A percentile compares a stretch with the other conserved stretches of the same genome.
Evolutionary conservation across 2,113 vertebrate species (phyloP).

Genomic region (Epinephelus fuscoguttatus): DNA sequence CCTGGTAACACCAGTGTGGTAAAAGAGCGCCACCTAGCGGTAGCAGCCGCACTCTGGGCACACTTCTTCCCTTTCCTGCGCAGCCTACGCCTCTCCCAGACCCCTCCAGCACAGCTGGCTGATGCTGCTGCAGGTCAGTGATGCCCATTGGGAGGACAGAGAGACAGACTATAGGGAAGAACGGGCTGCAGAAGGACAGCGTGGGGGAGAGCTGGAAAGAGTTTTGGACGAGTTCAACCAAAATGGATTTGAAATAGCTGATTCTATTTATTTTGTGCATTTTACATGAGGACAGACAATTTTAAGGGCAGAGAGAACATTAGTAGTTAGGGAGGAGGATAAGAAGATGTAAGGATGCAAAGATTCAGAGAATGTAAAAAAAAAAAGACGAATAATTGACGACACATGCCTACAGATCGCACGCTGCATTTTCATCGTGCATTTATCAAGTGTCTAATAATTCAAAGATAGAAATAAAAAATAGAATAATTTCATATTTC

Average conservation of each 20-base stretch:
- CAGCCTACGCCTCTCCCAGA: conserved; percentile 91
- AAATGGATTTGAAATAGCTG: not conserved
- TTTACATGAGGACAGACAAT: not conserved
- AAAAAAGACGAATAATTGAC: not conserved
- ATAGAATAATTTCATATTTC: conserved; percentile 5
- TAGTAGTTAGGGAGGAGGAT: not conserved
- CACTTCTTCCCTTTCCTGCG: conserved; percentile 95
- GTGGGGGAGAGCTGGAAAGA: not conserved
- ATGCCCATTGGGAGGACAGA: conserved; percentile 9
- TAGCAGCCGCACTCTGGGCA: conserved; percentile 90
- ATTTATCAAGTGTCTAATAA: not conserved
- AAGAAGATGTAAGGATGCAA: not conserved
- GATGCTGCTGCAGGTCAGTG: conserved; percentile 94
- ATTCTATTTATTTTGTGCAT: not conserved
- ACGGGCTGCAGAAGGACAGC: not conserved
- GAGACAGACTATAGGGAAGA: not conserved
- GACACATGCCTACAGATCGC: not conserved
- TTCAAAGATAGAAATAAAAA: not conserved
- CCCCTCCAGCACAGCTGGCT: conserved; percentile 88
- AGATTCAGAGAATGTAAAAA: not conserved
- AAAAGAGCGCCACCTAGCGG: conserved; percentile 97
- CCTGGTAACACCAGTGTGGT: conserved; percentile 82
- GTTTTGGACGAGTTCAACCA: not conserved
- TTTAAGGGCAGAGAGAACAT: not conserved
- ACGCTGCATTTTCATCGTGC: not conserved